Evolutionary conservation across 2,113 vertebrate genomes (phyloP), one percentile per base, ranked within the genome.

Genomic region (Macroglossus sobrinus): DNA sequence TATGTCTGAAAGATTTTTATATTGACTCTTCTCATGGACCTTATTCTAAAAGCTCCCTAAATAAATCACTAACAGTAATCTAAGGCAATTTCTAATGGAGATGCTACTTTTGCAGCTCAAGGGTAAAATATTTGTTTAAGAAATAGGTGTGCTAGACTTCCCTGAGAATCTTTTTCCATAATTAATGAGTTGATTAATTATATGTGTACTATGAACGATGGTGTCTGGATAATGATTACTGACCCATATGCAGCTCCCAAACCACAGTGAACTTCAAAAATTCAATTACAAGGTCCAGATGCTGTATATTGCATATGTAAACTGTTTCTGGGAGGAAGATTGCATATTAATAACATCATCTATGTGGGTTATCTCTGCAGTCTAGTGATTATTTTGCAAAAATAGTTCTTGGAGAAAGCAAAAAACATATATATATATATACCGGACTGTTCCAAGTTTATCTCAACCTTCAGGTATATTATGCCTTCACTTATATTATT

Each of bases 161-260:
- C 76, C 43, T 50, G 87, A 66, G 45, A 50, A 92, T 71, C 94
- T 63, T 97, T 97, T 95, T 97, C 59, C 86, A 95, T 97, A 97
- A 97, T 97, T 97, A 98, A 98, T 98, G 79, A 96, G 79, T 76
- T 94, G 87, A 98, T 97, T 97, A 97, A 97, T 94, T 98, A 43
- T 95, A 33, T 96, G 78, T 84, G 21, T 50, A 80, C 43, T 76
- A 40, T 63, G 95, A 98, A 98, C 4, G 63, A 71, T 95, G 1
- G 0, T 68, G 71, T 93, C 94, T 95, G 84, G 50, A 93, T 96
- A 95, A 95, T 86, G 96, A 90, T 96, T 96, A 95, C 85, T 98
- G 95, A 97, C 75, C 94, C 93, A 96, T 64, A 85, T 84, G 82
- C 24, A 81, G 87, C 64, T 97, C 80, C 74, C 96, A 97, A 97